Evolutionary conservation across 1,140 invertebrate genomes (phyloP).

Genomic region (Leptopilina boulardi): DNA sequence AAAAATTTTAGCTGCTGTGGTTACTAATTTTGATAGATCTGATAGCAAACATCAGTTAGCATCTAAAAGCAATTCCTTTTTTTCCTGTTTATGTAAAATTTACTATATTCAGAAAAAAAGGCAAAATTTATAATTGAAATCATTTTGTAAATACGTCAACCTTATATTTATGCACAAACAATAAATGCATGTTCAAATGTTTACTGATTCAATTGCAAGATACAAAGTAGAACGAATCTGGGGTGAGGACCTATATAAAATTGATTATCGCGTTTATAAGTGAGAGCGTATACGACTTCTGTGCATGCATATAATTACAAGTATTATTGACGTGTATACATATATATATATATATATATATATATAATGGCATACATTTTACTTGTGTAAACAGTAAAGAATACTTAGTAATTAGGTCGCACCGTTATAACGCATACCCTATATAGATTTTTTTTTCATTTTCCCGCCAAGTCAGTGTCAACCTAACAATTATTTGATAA

Average conservation of each 20-base stretch:
- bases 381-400: slow-evolving; percentile 51
- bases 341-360: slow-evolving; percentile 13
- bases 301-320: slow-evolving; percentile 42
- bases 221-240: neutral
- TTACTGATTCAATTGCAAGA: neutral
- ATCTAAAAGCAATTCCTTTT: no score
- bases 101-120: no score
- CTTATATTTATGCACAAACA: neutral
- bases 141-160: no score
- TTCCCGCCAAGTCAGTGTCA: neutral
- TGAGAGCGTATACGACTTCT: neutral
- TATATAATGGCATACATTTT: slow-evolving; percentile 38
- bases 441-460: slow-evolving; percentile 48
- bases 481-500: neutral
- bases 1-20: no score
- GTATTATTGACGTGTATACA: slow-evolving; percentile 33
- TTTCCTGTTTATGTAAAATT: no score
- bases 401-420: slow-evolving; percentile 61
- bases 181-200: neutral
- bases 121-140: neutral
- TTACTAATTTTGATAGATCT: no score
- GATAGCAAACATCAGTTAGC: no score
- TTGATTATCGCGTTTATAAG: slow-evolving; percentile 42
- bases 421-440: slow-evolving; percentile 54
- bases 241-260: slow-evolving; percentile 1